Base-by-base conservation (phyloP, 1,140 invertebrate genomes). In the Stegodyphus dumicola region DNA sequence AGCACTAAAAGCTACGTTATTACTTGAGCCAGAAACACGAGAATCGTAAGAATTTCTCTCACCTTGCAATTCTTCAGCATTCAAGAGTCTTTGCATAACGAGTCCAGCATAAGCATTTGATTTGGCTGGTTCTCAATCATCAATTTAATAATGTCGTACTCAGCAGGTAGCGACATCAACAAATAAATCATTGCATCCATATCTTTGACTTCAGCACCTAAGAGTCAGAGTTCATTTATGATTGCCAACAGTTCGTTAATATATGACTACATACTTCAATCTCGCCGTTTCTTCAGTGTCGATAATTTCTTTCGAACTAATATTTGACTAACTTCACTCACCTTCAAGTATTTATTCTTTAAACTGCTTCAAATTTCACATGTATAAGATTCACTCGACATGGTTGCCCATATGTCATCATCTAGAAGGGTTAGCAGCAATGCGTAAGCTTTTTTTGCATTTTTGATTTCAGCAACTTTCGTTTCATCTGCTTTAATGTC, bases 201-300 rank as follows among this genome's bases (percentile, higher is more conserved):
- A 54, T 78, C 77, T 54, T 51, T 78, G 3, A 67, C 64, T 52
- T 66, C 65, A 5, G n/a, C 77, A 78, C 64, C 77, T 7, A 48
- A 67, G 11, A 78, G 17, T 67, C 77, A 10, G 15, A 78, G 67
- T 17, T 78, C 77, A 52, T 69, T 69, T 49, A 78, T 64, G 11
- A 69, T 67, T 5, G 64, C 60, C 51, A 78, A 78, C 13, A 78
- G n/a, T 78, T 67, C 65, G 52, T 69, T 53, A 78, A 78, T 69
- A 52, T 78, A 64, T 53, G 66, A 5, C n/a, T 78, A 64, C 77
- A 78, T 78, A 17, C 60, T 78, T 2, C 77, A 67, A 67, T 78
- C 60, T 52, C 77, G 15, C 3, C 49, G 9, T 67, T 78, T 78
- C 77, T 78, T 78, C 65, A 78, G n/a, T 5, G 64, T 78, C 15